Evolutionary conservation across 2,797 vertebrate genomes (phyloP), one percentile per base, ranked within the genome.

Genomic region (Micropoecilia bifurca): DNA sequence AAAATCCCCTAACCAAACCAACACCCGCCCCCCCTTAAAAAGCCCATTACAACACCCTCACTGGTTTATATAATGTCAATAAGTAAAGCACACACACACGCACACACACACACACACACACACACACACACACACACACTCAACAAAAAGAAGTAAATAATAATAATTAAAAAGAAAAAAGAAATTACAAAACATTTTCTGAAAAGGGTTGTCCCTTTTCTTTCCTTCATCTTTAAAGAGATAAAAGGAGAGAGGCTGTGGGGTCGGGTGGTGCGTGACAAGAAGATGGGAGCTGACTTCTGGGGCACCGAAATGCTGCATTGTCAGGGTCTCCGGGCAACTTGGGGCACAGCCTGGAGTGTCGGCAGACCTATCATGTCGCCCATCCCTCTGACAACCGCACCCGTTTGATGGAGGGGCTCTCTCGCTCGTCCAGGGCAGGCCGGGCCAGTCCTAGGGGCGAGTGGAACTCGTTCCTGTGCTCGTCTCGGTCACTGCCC

Each of bases 361-460:
- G 73, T 36, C 57, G 81, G 80, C 77, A 71, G 73, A 71, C 86
- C 92, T 93, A 98, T 99, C 98, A 99, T 98, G 98, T 99, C 0
- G 98, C 98, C 98, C 98, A 99, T 95, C 98, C 98, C 94, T 99
- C 98, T 89, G 98, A 99, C 88, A 99, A 97, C 88, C 98, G 96
- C 96, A 99, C 98, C 90, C 97, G 97, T 95, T 99, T 99, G 96
- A 99, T 96, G 92, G 98, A 98, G 80, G 98, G 98, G 91, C 98
- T 99, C 96, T 99, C 97, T 90, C 97, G 97, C 97, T 98, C 98
- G 85, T 99, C 97, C 96, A 97, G 94, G 93, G 97, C 95, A 89
- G 98, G 96, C 95, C 98, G 97, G 93, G 94, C 96, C 96, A 99
- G 97, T 96, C 98, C 98, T 95, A 99, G 97, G 91, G 98, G 97